Percentiles rank a stretch among this genome's conserved stretches.
Conservation (phyloP, 1,140 invertebrate species). For the Macrostomum lignano region DNA sequence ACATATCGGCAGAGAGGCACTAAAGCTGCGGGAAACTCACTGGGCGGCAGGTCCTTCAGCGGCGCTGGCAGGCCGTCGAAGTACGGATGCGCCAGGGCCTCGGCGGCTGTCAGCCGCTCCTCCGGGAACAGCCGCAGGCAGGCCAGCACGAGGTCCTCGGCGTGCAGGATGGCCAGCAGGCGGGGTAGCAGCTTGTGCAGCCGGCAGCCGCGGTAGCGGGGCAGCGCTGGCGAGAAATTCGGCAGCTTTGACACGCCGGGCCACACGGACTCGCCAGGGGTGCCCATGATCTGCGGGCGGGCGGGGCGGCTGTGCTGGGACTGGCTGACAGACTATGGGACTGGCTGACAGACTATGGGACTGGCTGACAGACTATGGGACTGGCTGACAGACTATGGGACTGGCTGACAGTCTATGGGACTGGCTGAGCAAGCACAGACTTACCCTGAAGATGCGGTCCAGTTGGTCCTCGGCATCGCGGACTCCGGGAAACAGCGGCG, state of each 20-base stretch:
- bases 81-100: slow-evolving; percentile 42
- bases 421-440: neutral
- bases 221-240: too few relatives aligned
- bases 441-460: slow-evolving; percentile 35
- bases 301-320: too few relatives aligned
- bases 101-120: slow-evolving; percentile 31
- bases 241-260: slow-evolving; percentile 23
- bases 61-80: slow-evolving; percentile 36
- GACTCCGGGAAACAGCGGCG: slow-evolving; percentile 73
- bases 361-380: too few relatives aligned
- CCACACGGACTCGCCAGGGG: slow-evolving; percentile 25
- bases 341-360: too few relatives aligned
- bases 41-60: neutral
- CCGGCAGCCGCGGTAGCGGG: slow-evolving; percentile 15
- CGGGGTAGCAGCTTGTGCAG: slow-evolving; percentile 11
- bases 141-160: neutral
- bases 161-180: neutral
- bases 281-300: slow-evolving; percentile 13
- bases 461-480: slow-evolving; percentile 76
- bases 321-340: too few relatives aligned
- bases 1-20: too few relatives aligned
- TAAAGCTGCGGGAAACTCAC: too few relatives aligned
- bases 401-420: neutral
- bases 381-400: neutral
- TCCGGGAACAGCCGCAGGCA: neutral